Evolutionary conservation across 2,888 invertebrate species (phyloP).

Genomic region (Tinea trinotella): DNA sequence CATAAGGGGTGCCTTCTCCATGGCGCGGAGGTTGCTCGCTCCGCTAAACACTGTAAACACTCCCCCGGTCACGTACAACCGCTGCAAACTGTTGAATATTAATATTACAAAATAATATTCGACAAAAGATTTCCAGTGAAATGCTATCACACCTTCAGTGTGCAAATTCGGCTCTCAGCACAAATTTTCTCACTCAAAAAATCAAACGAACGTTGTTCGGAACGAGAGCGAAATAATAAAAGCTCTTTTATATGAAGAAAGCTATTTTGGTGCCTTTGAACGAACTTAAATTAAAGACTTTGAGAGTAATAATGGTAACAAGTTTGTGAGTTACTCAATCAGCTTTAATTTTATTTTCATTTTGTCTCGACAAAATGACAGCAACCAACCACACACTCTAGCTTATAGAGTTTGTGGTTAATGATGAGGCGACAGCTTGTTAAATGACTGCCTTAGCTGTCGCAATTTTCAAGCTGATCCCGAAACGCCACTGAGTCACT

Average conservation of each 20-base stretch:
- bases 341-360: too few relatives aligned
- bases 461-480: too few relatives aligned
- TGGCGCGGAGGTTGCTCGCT: constrained; percentile 40
- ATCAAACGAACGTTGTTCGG: constrained; percentile 23
- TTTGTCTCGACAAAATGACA: too few relatives aligned
- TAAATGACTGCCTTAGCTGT: too few relatives aligned
- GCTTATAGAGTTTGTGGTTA: too few relatives aligned
- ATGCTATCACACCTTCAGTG: constrained; percentile 2
- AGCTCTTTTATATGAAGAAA: neutral
- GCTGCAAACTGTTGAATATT: constrained; percentile 66
- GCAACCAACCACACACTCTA: too few relatives aligned
- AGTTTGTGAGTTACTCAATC: neutral
- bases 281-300: neutral
- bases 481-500: too few relatives aligned
- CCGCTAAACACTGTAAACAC: constrained; percentile 64
- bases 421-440: too few relatives aligned
- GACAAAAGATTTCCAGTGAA: constrained; percentile 36
- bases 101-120: constrained; percentile 49
- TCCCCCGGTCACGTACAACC: constrained; percentile 57
- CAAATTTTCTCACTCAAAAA: constrained; percentile 28
- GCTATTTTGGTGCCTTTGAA: neutral
- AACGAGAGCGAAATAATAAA: neutral
- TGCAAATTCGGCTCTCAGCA: constrained; percentile 25
- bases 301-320: neutral
- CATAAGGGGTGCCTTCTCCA: constrained; percentile 24